Evolutionary conservation across 2,113 vertebrate genomes (phyloP).

Genomic region (Lophius piscatorius): DNA sequence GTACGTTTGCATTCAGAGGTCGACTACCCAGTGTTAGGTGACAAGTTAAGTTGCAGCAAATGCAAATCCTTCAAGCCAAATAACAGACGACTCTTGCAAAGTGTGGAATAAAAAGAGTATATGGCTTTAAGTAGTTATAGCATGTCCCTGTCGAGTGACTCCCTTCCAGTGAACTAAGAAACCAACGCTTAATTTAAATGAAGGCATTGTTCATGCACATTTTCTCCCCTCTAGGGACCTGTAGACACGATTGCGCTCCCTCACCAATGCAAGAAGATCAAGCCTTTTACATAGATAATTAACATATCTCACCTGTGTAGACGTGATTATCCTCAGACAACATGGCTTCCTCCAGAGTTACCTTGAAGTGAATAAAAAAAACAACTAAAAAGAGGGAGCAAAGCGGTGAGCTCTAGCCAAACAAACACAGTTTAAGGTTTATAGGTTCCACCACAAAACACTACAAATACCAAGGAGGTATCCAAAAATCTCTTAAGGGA

Average conservation of each 20-base stretch:
- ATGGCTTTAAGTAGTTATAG: conserved; percentile 77
- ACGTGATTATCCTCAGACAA: conserved; percentile 33
- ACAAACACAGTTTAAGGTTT: conserved; percentile 36
- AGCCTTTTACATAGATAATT: conserved; percentile 14
- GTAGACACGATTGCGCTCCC: not conserved
- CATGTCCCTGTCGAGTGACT: conserved; percentile 65
- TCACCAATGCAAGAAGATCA: conserved; percentile 14
- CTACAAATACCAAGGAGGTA: conserved; percentile 22
- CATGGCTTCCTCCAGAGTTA: conserved; percentile 58
- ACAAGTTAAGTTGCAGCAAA: conserved; percentile 2
- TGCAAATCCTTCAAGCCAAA: conserved; percentile 47
- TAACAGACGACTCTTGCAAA: conserved; percentile 41
- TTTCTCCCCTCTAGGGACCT: not conserved
- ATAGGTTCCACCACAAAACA: conserved; percentile 44
- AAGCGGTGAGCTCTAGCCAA: conserved; percentile 24
- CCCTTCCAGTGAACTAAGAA: conserved; percentile 58
- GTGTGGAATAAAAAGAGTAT: conserved; percentile 73
- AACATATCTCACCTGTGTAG: conserved; percentile 14
- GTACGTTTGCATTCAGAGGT: conserved; percentile 41
- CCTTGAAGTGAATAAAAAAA: conserved; percentile 20
- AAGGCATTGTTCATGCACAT: conserved; percentile 19
- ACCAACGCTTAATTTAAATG: conserved; percentile 29
- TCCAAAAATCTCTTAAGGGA: conserved; percentile 15
- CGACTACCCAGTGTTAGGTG: conserved; percentile 5
- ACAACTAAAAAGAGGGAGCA: conserved; percentile 10